These are phyloP conservation scores for Thymelicus lineola DNA, from an alignment of 2,888 invertebrate species.

Conservation along the genomic window DNA sequence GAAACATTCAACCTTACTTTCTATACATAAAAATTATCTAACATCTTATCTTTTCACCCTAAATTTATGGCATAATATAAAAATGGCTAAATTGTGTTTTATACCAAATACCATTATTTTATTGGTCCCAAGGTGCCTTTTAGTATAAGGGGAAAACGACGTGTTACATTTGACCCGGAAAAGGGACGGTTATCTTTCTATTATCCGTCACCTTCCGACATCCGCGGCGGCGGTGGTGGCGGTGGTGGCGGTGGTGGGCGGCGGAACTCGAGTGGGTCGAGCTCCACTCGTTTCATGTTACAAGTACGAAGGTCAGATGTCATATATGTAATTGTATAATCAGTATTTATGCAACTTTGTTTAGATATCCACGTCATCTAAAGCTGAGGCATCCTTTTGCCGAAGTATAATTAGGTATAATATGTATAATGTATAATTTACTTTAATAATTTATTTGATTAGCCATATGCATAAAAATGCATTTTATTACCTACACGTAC, in stretches of 20 bases:
- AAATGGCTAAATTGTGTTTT: constrained; percentile 23
- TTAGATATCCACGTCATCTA: no score
- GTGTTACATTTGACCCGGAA: constrained; percentile 30
- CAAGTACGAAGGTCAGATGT: no score
- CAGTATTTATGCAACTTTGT: no score
- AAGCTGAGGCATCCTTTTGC: no score
- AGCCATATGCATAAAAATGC: no score
- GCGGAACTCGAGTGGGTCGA: not conserved
- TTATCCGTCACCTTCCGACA: constrained; percentile 21
- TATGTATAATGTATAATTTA: no score
- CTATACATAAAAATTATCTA: not conserved
- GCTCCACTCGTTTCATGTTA: no score
- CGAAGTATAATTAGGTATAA: no score
- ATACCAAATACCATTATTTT: constrained; percentile 19
- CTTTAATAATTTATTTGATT: no score
- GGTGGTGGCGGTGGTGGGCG: no score
- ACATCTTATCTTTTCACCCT: not conserved
- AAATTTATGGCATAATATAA: constrained; percentile 16
- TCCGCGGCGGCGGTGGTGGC: not conserved
- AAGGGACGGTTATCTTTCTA: constrained; percentile 29
- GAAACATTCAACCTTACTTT: not conserved
- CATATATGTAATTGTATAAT: no score
- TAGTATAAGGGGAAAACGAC: constrained; percentile 24
- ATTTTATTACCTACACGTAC: no score
- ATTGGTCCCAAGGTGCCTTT: constrained; percentile 19